Evolutionary conservation across 2,113 vertebrate genomes (phyloP), one percentile per base, ranked within the genome.

Genomic region (Chloropsis hardwickii): DNA sequence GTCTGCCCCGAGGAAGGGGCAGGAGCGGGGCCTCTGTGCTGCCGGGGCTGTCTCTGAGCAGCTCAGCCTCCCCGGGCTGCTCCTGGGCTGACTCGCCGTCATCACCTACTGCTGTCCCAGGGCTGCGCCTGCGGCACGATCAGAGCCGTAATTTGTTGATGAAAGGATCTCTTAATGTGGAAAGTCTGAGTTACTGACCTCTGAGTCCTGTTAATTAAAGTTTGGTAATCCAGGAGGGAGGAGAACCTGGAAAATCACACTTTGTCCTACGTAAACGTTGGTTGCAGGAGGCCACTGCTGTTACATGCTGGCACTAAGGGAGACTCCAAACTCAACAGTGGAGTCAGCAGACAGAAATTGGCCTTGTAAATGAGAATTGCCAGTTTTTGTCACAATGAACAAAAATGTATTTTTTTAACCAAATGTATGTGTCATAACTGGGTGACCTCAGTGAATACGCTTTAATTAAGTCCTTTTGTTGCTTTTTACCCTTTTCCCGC

Each of bases 381-480:
- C 16, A 76, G 50, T n/a, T 92, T 96, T 94, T 96, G 92, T 8
- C n/a, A 94, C 95, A 87, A 88, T 48, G 95, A 96, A 94, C 86
- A 94, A 85, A 94, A 94, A 96, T 94, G 85, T 86, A 92, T 94
- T 87, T 94, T 94, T 97, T 95, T 42, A 96, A 95, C 95, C 82
- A 86, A 91, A 91, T 51, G 51, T 88, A 91, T 95, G 79, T 81
- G 97, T 96, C 94, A 65, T 97, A 95, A 93, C 90, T 87, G 29
- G 9, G 94, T 91, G 94, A 96, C 96, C 96, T 96, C 95, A 85
- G 91, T 66, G 69, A 90, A 80, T 88, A 22, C 1, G 0, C 44
- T 93, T 91, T 96, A 97, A 96, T 97, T 96, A 95, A 95, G 78
- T 95, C 87, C 91, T 94, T 97, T 96, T 97, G 94, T 95, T 96